Percentiles rank a stretch among this genome's conserved stretches.
phyloP scores from a whole-genome alignment of 2,888 invertebrate species.

The Pherbina coryleti region DNA sequence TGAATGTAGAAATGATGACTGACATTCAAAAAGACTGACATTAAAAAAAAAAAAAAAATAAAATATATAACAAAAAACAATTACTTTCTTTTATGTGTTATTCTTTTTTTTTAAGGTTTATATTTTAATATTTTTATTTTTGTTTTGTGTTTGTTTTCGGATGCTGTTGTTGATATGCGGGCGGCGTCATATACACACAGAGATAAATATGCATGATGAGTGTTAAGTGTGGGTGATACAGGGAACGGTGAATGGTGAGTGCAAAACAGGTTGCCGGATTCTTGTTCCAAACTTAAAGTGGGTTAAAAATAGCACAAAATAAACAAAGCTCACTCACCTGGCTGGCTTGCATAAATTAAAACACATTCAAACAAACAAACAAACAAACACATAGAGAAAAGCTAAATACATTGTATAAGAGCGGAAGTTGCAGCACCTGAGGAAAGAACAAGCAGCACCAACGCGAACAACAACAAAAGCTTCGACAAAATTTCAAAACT shows the following conservation, averaged over 20 bases:
- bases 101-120: neutral
- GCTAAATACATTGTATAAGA: neutral
- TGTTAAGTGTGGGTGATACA: neutral
- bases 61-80: neutral
- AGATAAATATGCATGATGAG: neutral
- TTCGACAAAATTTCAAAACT: constrained; percentile 28
- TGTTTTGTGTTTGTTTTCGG: neutral
- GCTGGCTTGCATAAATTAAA: constrained; percentile 17
- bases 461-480: constrained; percentile 9
- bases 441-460: constrained; percentile 6
- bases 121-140: neutral
- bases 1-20: neutral
- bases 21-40: neutral
- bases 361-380: neutral
- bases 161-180: neutral
- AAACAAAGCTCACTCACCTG: constrained; percentile 27
- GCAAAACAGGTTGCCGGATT: neutral
- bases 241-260: neutral
- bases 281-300: neutral
- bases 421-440: constrained; percentile 5
- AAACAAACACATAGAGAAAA: neutral
- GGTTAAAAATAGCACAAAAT: constrained; percentile 1
- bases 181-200: neutral
- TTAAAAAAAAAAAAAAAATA: neutral
- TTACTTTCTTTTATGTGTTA: constrained; percentile 16